Percentiles rank a stretch among this genome's conserved stretches.
Conservation (phyloP, 2,113 vertebrate genomes). For the Odocoileus virginianus region DNA sequence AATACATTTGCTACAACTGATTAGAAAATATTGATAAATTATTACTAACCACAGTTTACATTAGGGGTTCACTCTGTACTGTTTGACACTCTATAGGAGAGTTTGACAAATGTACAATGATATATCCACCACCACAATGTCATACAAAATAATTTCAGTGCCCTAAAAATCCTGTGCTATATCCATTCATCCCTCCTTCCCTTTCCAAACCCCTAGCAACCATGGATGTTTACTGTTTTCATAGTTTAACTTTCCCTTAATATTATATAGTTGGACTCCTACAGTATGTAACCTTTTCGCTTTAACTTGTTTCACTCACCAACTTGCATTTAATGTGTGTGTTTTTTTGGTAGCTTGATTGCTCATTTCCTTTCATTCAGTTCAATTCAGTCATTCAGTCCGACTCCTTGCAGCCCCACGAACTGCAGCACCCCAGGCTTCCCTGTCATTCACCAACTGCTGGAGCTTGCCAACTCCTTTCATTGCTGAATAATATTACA, state of each 20-base stretch:
- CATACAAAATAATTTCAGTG: background rate
- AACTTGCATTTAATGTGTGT: background rate
- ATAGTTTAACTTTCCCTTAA: background rate
- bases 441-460: background rate
- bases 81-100: background rate
- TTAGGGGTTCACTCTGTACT: background rate
- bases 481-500: background rate
- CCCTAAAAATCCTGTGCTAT: background rate
- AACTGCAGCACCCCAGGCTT: background rate
- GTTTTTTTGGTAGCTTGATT: background rate
- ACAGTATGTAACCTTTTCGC: background rate
- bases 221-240: background rate
- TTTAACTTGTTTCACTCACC: background rate
- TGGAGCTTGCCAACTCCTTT: background rate
- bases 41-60: background rate
- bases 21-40: background rate
- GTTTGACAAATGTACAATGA: background rate
- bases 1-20: background rate
- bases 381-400: background rate
- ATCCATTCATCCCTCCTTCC: background rate
- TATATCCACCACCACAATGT: background rate
- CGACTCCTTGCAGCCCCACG: accelerated
- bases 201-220: background rate
- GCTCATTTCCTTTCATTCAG: background rate
- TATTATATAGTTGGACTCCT: background rate